These are phyloP conservation scores for Gasterosteus aculeatus DNA, from an alignment of 2,113 vertebrate genomes.

Conservation along the genomic window DNA sequence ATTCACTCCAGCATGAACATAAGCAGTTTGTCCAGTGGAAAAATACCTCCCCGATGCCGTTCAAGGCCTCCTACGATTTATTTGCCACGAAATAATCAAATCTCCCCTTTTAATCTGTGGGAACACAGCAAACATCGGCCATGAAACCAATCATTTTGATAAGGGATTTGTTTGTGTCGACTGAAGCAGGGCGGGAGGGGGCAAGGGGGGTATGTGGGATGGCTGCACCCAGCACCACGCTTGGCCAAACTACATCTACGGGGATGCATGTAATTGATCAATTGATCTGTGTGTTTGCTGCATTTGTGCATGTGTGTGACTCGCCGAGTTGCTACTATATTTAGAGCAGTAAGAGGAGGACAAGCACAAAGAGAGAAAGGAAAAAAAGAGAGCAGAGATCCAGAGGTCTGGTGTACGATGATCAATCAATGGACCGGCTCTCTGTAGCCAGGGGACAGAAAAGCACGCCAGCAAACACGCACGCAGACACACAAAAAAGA, in stretches of 20 bases:
- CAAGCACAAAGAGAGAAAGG: conserved; percentile 49
- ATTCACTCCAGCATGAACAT: conserved; percentile 56
- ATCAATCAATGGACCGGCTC: conserved; percentile 77
- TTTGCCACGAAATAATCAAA: conserved; percentile 71
- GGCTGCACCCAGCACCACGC: conserved; percentile 40
- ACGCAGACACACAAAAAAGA: conserved; percentile 29
- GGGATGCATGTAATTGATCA: conserved; percentile 60
- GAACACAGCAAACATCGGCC: conserved; percentile 53
- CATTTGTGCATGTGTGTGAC: conserved; percentile 31
- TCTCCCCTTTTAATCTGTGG: conserved; percentile 68
- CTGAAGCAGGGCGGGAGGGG: conserved; percentile 26
- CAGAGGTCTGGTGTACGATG: conserved; percentile 75
- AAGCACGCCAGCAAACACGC: conserved; percentile 47
- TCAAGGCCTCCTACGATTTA: conserved; percentile 50
- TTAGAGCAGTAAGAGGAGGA: conserved; percentile 70
- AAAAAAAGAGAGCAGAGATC: conserved; percentile 67
- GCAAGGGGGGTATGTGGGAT: conserved; percentile 28
- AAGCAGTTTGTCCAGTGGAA: conserved; percentile 50
- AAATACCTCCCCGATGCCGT: conserved; percentile 36
- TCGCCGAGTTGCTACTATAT: conserved; percentile 71
- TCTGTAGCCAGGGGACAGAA: conserved; percentile 66
- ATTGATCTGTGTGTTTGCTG: conserved; percentile 33
- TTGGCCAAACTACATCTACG: conserved; percentile 54
- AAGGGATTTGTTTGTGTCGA: conserved; percentile 54
- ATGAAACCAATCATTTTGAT: conserved; percentile 66